Base-by-base conservation (phyloP, 1,140 invertebrate genomes). In the Onthophagus taurus region DNA sequence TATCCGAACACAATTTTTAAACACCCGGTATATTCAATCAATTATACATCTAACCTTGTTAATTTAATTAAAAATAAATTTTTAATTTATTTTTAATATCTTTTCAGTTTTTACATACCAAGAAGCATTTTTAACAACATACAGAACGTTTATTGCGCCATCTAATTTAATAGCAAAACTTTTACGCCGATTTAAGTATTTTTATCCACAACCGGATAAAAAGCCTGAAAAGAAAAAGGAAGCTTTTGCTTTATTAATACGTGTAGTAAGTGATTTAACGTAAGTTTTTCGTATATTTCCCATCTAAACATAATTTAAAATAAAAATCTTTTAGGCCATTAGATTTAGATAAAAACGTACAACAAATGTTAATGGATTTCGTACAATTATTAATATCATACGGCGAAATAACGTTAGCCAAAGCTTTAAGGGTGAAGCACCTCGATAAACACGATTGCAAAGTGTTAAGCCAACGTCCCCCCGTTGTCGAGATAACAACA, bases 121-220 rank as follows among this genome's bases (percentile, higher is more conserved):
- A 74, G 92, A 97, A 73, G 92, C 93, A 24, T 98, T 97, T 68
- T 75, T 97, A 49, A 91, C 90, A 16, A 97, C 93, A 29, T 98
- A 97, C 67, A 76, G 94, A 52, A 97, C 92, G 44, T 96, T 97
- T 69, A 81, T 97, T 55, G 72, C 83, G 33, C 89, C 93, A n/a
- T 65, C 81, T 42, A 85, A 88, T 47, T 71, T 97, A 44, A 82
- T 97, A 48, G 77, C 81, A 57, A 93, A 94, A 65, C 69, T 97
- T 29, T 80, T 90, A 53, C 78, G 83, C 61, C 77, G 94, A 47
- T 88, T 88, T 61, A 80, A 89, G 63, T 78, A 83, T 56, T 92
- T 94, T 54, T 80, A 81, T 52, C 80, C 79, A 54, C 80, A 81
- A 53, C 72, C 80, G 17, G 81, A 85, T 53, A 67, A 74, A 14